These are phyloP conservation scores for Sebastes hopkinsi DNA, from an alignment of 2,797 vertebrate species.

Conservation along the genomic window DNA sequence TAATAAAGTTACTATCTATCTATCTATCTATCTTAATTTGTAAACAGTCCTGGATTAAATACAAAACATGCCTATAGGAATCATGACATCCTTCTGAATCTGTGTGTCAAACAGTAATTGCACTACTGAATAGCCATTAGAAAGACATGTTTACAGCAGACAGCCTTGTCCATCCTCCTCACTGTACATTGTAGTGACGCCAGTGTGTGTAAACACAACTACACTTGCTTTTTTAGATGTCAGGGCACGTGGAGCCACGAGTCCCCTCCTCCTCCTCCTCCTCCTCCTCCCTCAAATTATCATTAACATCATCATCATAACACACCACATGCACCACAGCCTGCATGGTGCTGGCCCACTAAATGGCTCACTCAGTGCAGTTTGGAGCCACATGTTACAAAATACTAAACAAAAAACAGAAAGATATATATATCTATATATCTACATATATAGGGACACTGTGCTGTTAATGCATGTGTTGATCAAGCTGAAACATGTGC, in stretches of 20 bases:
- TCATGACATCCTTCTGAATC: not conserved
- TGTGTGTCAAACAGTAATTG: not conserved
- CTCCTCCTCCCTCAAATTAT: conserved; percentile 38
- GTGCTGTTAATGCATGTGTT: not conserved
- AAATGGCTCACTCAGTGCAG: not conserved
- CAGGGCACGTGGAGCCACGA: conserved; percentile 67
- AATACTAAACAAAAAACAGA: not conserved
- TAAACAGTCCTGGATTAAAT: not conserved
- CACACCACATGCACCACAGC: conserved; percentile 10
- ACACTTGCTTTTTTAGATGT: conserved; percentile 42
- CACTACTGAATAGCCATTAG: not conserved
- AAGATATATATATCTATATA: rapidly evolving
- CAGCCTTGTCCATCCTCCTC: not conserved
- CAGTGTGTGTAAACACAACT: conserved; percentile 71
- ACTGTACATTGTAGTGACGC: conserved; percentile 19
- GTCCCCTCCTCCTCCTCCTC: conserved; percentile 1
- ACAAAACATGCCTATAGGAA: not conserved
- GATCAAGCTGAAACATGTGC: not conserved
- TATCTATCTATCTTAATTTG: not conserved
- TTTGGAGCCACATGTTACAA: not conserved
- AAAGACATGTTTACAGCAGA: conserved; percentile 1
- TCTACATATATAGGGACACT: too few relatives aligned
- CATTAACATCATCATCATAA: conserved; percentile 36
- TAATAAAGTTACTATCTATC: too few relatives aligned
- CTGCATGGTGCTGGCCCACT: not conserved